phyloP scores from a whole-genome alignment of 1,140 invertebrate species.

The Philopotamus ludificatus region DNA sequence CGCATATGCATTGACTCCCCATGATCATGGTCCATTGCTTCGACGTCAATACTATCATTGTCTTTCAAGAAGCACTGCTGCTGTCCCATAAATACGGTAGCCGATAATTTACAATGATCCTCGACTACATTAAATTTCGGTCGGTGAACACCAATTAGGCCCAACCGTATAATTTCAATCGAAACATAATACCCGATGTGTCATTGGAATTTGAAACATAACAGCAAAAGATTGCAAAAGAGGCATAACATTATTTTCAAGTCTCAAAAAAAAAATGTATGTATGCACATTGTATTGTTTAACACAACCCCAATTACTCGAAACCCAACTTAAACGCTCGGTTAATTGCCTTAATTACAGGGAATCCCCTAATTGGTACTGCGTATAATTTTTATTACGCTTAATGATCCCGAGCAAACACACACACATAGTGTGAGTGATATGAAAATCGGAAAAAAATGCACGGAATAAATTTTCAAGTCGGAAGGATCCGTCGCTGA shows the following conservation, averaged over 20 bases:
- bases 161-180: not conserved
- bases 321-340: too few relatives aligned
- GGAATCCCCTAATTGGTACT: too few relatives aligned
- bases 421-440: not conserved
- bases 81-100: slow-evolving; percentile 13
- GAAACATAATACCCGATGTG: not conserved
- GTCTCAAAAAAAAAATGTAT: too few relatives aligned
- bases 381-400: not conserved
- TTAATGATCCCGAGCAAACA: not conserved
- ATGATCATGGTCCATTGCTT: not conserved
- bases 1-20: too few relatives aligned
- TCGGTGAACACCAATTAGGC: not conserved
- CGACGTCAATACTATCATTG: not conserved
- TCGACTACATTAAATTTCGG: slow-evolving; percentile 2
- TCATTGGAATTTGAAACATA: slow-evolving; percentile 9
- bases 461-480: not conserved
- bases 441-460: not conserved
- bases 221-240: not conserved
- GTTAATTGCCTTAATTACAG: too few relatives aligned
- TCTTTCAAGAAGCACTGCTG: not conserved
- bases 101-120: slow-evolving; percentile 3
- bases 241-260: too few relatives aligned
- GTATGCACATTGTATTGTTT: too few relatives aligned
- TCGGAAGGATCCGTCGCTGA: slow-evolving; percentile 12
- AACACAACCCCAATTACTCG: too few relatives aligned